Evolutionary conservation across 2,888 invertebrate species (phyloP), one percentile per base, ranked within the genome.

Genomic region (Melanargia galathea): DNA sequence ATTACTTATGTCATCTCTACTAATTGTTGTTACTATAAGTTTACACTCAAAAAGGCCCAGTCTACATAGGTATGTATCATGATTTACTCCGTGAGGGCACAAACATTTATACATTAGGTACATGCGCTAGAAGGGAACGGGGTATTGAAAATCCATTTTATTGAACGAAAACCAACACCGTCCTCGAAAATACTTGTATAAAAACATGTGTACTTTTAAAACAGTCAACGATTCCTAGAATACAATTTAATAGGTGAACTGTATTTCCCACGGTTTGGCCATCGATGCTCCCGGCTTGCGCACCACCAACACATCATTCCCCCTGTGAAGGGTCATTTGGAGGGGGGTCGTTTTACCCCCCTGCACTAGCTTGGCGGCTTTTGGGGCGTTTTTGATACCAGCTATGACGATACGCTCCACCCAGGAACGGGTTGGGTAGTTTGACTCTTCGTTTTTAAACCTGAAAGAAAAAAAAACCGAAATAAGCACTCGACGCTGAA

Each of bases 251-350:
- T 86, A 86, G 0, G 76, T 77, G 70, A 95, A 92, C 38, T 87
- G 87, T 67, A 97, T 95, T 62, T 92, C 93, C 95, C 96, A 98
- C 71, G 95, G 94, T 68, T 95, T 93, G 30, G 94, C 93, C 92
- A 98, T 95, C 77, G 93, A 95, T 56, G 97, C 95, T 26, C 92
- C 96, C 0, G 98, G 98, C 75, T 98, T 98, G 70, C 98, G 93
- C 16, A 99, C 92, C 0, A 95, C 94, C 13, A 98, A 85, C 0
- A 95, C 93, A 57, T 93, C 93, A 64, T 93, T 93, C 16, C 94
- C 93, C 24, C 92, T 92, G 80, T 94, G 94, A 71, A 94, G 92
- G 2, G 93, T 92, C 73, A 95, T 94, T 76, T 95, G 95, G 67
- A 97, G 83, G 3, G 93, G 87, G 0, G 92, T 86, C 63, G 89